A percentile compares a stretch with the other conserved stretches of the same genome.
Conservation (phyloP, 2,888 invertebrate species). For the Caenorhabditis panamensis region DNA sequence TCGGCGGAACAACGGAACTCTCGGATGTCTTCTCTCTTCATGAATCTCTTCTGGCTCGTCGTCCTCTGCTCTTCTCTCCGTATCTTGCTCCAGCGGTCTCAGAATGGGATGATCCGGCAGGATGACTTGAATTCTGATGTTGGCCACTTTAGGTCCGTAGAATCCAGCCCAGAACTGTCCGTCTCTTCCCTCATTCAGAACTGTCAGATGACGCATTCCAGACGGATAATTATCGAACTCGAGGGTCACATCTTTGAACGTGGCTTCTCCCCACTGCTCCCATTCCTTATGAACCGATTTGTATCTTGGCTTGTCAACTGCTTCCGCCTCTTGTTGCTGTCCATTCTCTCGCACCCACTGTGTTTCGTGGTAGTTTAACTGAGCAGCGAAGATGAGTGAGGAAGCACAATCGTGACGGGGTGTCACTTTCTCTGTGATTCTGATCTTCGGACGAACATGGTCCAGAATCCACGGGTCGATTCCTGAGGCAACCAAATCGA, state of each 20-base stretch:
- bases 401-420: conserved; percentile 49
- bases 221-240: conserved; percentile 42
- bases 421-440: conserved; percentile 40
- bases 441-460: conserved; percentile 31
- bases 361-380: conserved; percentile 36
- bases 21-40: neutral
- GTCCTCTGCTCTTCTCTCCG: conserved; percentile 13
- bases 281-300: conserved; percentile 26
- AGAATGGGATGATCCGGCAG: conserved; percentile 23
- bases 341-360: conserved; percentile 30
- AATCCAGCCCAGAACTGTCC: conserved; percentile 38
- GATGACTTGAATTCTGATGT: conserved; percentile 37
- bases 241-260: conserved; percentile 17
- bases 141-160: conserved; percentile 54
- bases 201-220: conserved; percentile 36
- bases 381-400: conserved; percentile 24
- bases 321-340: neutral
- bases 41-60: neutral
- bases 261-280: conserved; percentile 34
- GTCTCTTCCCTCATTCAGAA: conserved; percentile 32
- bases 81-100: neutral
- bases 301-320: conserved; percentile 9
- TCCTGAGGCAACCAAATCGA: conserved; percentile 22
- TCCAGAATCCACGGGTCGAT: conserved; percentile 29
- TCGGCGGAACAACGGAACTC: neutral